Percentiles rank a stretch among this genome's conserved stretches.
phyloP scores from a whole-genome alignment of 1,140 invertebrate species.

The Caenorhabditis elegans region WBcel235 BX284604.4:6310501-6311000 shows the following conservation, averaged over 20 bases:
- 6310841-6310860: slow-evolving; percentile 39
- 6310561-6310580: no score
- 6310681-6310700: slow-evolving; percentile 39
- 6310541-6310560: no score
- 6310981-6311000: slow-evolving; percentile 30
- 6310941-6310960: slow-evolving; percentile 3
- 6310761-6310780: slow-evolving; percentile 34
- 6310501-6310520: no score
- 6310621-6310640: slow-evolving; percentile 36
- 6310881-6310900: slow-evolving; percentile 33
- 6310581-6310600: no score
- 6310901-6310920: not conserved
- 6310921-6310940: not conserved
- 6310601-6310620: slow-evolving; percentile 34
- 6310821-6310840: slow-evolving; percentile 26
- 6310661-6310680: slow-evolving; percentile 50
- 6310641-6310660: slow-evolving; percentile 44
- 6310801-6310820: slow-evolving; percentile 30
- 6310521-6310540: no score
- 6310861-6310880: slow-evolving; percentile 18
- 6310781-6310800: slow-evolving; percentile 24
- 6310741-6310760: slow-evolving; percentile 8
- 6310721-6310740: slow-evolving; percentile 19
- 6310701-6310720: slow-evolving; percentile 31
- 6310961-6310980: slow-evolving; percentile 37